These are phyloP conservation scores for Caenorhabditis sinica DNA, from an alignment of 2,888 invertebrate genomes.

Conservation along the genomic window DNA sequence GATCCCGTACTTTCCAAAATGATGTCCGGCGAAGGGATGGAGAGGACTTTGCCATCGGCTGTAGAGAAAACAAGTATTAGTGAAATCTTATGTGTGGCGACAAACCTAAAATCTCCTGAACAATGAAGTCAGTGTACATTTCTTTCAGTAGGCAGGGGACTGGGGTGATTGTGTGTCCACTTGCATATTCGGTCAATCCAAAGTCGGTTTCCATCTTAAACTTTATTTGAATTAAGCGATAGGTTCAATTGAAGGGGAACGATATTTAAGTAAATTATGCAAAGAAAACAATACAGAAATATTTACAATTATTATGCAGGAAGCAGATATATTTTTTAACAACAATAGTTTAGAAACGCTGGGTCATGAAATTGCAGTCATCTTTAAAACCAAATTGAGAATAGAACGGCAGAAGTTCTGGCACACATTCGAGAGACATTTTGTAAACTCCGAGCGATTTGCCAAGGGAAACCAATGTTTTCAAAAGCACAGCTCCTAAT, in stretches of 20 bases:
- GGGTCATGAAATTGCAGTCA: conserved; percentile 79
- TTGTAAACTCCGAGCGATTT: conserved; percentile 82
- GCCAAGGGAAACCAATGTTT: conserved; percentile 82
- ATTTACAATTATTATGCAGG: neutral
- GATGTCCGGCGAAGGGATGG: conserved; percentile 50
- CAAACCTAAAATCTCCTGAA: conserved; percentile 74
- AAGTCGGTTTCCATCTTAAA: conserved; percentile 72
- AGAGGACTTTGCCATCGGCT: conserved; percentile 59
- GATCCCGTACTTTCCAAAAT: conserved; percentile 39
- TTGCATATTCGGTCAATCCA: conserved; percentile 72
- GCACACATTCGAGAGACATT: conserved; percentile 83
- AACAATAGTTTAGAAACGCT: conserved; percentile 71
- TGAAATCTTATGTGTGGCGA: neutral
- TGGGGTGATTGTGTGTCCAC: conserved; percentile 30
- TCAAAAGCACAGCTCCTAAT: conserved; percentile 88
- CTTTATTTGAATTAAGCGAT: conserved; percentile 24
- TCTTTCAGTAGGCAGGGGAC: conserved; percentile 78
- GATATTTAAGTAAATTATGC: conserved; percentile 35
- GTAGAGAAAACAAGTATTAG: conserved; percentile 1
- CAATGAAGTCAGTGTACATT: conserved; percentile 80
- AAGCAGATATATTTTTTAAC: neutral
- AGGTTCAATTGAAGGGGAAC: no score
- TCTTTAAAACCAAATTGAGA: conserved; percentile 82
- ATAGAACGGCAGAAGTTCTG: conserved; percentile 82
- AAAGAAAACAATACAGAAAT: conserved; percentile 8